phyloP scores from a whole-genome alignment of 2,888 invertebrate genomes.

The Patella ulyssiponensis region DNA sequence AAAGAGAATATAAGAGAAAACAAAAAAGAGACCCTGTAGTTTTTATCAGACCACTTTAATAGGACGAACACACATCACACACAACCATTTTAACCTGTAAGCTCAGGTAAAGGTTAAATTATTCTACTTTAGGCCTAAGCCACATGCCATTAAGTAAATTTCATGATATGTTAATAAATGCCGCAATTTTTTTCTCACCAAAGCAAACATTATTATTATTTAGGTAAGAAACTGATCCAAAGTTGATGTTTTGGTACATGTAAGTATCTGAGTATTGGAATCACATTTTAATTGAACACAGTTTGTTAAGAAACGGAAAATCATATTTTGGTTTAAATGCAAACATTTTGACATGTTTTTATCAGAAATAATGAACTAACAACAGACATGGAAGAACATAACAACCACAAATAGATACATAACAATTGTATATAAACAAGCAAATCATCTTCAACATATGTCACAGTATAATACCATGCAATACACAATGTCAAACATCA shows the following conservation, averaged over 20 bases:
- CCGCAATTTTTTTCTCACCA: background rate
- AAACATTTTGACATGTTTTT: background rate
- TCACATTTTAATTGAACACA: slow-evolving; percentile 4
- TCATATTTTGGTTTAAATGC: slow-evolving; percentile 12
- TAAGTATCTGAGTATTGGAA: slow-evolving; percentile 13
- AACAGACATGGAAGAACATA: slow-evolving; percentile 13
- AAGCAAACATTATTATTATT: slow-evolving; percentile 5
- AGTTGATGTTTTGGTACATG: background rate
- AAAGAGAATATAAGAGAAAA: background rate
- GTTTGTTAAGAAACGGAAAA: background rate
- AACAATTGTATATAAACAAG: slow-evolving; percentile 11
- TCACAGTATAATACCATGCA: background rate
- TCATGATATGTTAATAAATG: slow-evolving; percentile 6
- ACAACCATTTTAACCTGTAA: background rate
- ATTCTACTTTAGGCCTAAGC: no score
- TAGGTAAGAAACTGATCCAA: no score
- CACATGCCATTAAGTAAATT: background rate
- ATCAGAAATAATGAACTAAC: slow-evolving; percentile 3
- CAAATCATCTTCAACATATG: background rate
- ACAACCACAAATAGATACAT: slow-evolving; percentile 12
- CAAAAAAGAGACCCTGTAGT: slow-evolving; percentile 8
- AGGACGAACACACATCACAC: slow-evolving; percentile 2
- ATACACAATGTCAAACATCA: slow-evolving; percentile 4
- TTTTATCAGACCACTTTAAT: background rate
- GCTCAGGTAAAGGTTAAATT: no score